Conservation (phyloP, 1,140 invertebrate genomes). For the Aphidius ervi region DNA sequence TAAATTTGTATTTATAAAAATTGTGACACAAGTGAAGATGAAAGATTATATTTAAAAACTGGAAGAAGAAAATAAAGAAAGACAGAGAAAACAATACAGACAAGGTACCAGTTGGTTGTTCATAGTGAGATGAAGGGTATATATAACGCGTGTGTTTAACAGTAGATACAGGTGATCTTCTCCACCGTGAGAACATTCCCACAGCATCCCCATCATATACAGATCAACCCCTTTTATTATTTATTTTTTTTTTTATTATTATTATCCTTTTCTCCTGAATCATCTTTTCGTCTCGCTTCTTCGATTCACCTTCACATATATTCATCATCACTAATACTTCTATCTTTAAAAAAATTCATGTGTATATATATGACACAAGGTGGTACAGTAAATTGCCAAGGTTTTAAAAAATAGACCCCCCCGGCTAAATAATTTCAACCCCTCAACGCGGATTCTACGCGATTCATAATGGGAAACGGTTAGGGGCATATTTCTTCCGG, state of each 20-base stretch:
- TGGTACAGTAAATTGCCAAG: conserved; percentile 25
- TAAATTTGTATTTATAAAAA: too few relatives aligned
- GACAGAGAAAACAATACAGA: not conserved
- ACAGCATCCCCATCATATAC: conserved; percentile 43
- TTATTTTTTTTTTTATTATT: conserved; percentile 35
- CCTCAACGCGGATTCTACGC: conserved; percentile 19
- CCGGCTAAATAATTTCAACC: conserved; percentile 31
- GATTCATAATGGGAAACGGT: conserved; percentile 45
- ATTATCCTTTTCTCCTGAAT: conserved; percentile 24
- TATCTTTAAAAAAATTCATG: not conserved
- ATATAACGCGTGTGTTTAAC: conserved; percentile 15
- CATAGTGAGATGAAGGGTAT: conserved; percentile 13
- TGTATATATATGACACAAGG: conserved; percentile 18
- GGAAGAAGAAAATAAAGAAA: not conserved
- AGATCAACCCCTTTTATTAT: conserved; percentile 42
- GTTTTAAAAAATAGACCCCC: conserved; percentile 32
- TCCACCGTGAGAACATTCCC: conserved; percentile 47
- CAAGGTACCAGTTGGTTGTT: not conserved
- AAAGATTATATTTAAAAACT: not conserved
- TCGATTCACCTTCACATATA: conserved; percentile 5
- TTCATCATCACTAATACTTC: too few relatives aligned
- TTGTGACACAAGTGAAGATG: too few relatives aligned
- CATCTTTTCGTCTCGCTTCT: conserved; percentile 25
- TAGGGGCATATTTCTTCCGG: conserved; percentile 43
- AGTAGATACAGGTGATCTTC: conserved; percentile 45